Percentiles rank a stretch among this genome's conserved stretches.
Conservation (phyloP, 2,113 vertebrate species). For the Ailurus styani region DNA sequence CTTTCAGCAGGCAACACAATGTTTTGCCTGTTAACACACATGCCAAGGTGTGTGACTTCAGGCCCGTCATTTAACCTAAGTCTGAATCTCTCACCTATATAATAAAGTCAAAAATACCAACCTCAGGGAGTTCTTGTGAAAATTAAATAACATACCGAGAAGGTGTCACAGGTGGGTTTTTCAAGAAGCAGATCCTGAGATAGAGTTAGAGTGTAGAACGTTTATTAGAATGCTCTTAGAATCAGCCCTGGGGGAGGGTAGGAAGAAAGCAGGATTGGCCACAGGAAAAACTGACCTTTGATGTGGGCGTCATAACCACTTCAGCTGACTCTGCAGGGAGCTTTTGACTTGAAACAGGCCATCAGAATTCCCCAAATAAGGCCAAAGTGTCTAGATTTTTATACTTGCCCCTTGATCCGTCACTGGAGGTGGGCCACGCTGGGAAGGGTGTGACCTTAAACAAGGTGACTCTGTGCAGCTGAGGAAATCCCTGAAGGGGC, state of each 20-base stretch:
- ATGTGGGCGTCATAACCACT: background rate
- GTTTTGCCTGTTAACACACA: no score
- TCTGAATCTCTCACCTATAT: background rate
- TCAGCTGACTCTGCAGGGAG: background rate
- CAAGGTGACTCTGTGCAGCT: background rate
- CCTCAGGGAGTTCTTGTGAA: background rate
- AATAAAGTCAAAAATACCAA: background rate
- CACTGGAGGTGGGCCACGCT: background rate
- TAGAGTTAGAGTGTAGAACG: background rate
- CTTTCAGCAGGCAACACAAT: background rate
- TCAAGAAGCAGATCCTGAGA: background rate
- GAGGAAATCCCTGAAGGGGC: background rate
- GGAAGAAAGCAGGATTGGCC: background rate
- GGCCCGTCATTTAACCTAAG: background rate
- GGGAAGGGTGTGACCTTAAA: background rate
- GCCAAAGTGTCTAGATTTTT: background rate
- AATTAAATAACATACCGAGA: background rate
- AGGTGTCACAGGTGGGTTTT: background rate
- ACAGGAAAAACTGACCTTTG: background rate
- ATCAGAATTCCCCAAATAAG: background rate
- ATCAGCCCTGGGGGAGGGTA: background rate
- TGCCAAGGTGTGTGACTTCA: background rate
- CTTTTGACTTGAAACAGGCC: background rate
- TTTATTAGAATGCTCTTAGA: background rate
- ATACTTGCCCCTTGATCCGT: background rate